Conservation (phyloP, 2,113 vertebrate species). For the Laterallus jamaicensis region DNA sequence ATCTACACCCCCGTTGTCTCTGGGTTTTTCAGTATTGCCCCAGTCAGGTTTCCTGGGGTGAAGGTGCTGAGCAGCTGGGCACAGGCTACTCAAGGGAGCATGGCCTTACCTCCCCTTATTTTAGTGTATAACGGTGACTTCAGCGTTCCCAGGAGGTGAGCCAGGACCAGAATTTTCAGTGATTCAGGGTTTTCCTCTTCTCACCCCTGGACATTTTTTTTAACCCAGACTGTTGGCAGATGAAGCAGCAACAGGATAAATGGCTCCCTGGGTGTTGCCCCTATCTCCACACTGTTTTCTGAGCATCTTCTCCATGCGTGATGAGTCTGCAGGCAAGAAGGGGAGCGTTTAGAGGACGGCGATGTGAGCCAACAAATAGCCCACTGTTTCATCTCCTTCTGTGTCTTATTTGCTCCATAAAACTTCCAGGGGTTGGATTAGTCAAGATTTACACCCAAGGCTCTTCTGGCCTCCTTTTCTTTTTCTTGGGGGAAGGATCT, state of each 20-base stretch:
- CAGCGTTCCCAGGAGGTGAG: neutral
- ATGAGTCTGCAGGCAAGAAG: neutral
- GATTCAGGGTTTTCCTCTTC: neutral
- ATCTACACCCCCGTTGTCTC: neutral
- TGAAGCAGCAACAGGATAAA: neutral
- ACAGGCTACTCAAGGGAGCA: neutral
- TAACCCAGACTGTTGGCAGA: neutral
- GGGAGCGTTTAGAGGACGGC: accelerated
- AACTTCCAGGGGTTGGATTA: neutral
- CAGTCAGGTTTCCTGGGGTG: neutral
- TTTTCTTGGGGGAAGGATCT: neutral
- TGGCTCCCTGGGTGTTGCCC: neutral
- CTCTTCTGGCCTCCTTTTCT: neutral
- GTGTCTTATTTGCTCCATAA: neutral
- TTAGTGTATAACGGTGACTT: neutral
- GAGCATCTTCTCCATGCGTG: neutral
- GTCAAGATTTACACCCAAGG: neutral
- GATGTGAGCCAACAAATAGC: neutral
- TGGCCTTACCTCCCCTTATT: neutral
- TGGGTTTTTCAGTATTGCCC: neutral
- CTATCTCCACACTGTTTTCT: neutral
- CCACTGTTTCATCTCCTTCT: neutral
- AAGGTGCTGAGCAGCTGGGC: neutral
- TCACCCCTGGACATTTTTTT: accelerated
- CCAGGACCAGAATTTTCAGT: neutral